A percentile compares a stretch with the other conserved stretches of the same genome.
These are phyloP conservation scores for Formica aserva DNA, from an alignment of 2,888 invertebrate species.

Conservation along the genomic window DNA sequence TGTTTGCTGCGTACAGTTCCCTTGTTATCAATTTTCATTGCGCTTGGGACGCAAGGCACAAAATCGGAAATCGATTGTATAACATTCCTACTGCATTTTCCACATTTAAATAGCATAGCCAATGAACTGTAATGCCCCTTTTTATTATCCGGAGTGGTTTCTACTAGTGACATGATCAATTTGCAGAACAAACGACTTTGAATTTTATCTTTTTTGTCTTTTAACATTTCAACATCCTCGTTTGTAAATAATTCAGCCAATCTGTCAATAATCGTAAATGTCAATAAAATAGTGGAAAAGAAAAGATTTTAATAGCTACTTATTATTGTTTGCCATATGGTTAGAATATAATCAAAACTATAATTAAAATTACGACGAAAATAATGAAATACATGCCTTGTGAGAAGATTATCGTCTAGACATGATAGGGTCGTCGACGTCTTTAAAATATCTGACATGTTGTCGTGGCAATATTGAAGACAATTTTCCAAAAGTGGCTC, in stretches of 20 bases:
- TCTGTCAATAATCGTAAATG: slow-evolving; percentile 85
- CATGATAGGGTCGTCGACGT: slow-evolving; percentile 95
- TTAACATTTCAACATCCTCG: slow-evolving; percentile 93
- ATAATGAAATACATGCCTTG: slow-evolving; percentile 77
- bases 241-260: slow-evolving; percentile 96
- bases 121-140: slow-evolving; percentile 94
- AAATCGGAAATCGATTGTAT: slow-evolving; percentile 90
- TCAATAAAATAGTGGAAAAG: background rate
- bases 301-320: background rate
- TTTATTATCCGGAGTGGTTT: slow-evolving; percentile 91
- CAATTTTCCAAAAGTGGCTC: slow-evolving; percentile 95
- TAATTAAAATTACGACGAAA: background rate
- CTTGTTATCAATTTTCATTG: slow-evolving; percentile 91
- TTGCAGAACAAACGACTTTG: slow-evolving; percentile 94
- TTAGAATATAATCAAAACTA: background rate
- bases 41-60: slow-evolving; percentile 91
- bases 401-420: slow-evolving; percentile 89
- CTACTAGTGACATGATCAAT: slow-evolving; percentile 92
- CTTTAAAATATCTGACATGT: slow-evolving; percentile 95
- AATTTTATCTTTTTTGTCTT: slow-evolving; percentile 95
- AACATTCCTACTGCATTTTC: slow-evolving; percentile 91
- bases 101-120: slow-evolving; percentile 92
- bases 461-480: slow-evolving; percentile 93
- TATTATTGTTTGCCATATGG: background rate
- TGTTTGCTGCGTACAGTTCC: slow-evolving; percentile 92